phyloP scores from a whole-genome alignment of 2,113 vertebrate genomes.

The Colius striatus region DNA sequence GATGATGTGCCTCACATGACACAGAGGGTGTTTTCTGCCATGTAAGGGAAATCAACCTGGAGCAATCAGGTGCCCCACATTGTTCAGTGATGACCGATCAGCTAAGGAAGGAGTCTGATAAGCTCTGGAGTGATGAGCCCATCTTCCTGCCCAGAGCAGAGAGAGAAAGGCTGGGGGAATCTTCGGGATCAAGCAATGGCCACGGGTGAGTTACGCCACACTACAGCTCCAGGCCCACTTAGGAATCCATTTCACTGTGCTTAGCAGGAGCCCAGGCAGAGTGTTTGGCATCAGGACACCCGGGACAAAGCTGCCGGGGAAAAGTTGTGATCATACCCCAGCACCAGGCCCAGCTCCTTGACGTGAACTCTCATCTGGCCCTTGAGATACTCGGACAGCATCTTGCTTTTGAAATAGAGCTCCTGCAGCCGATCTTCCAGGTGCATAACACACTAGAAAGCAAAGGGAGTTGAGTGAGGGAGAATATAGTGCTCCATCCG shows the following conservation, averaged over 20 bases:
- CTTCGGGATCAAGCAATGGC: neutral
- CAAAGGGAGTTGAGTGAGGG: constrained; percentile 27
- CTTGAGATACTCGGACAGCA: constrained; percentile 97
- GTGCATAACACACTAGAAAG: constrained; percentile 94
- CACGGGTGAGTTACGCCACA: neutral
- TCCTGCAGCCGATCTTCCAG: constrained; percentile 97
- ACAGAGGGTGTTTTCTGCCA: neutral
- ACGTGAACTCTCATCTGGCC: constrained; percentile 97
- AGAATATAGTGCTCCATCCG: neutral
- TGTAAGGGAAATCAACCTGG: neutral
- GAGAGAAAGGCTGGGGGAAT: neutral
- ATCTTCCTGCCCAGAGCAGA: neutral
- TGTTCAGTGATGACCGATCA: neutral
- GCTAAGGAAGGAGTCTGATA: neutral
- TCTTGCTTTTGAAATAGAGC: constrained; percentile 97
- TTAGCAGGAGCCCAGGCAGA: neutral
- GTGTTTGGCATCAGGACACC: neutral
- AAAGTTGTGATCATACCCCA: constrained; percentile 84
- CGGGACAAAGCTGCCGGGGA: neutral
- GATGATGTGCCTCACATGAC: neutral
- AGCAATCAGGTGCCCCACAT: neutral
- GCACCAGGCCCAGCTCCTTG: constrained; percentile 93
- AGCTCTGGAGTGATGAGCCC: neutral
- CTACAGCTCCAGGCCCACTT: neutral
- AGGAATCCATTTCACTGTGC: neutral